Evolutionary conservation across 2,113 vertebrate genomes (phyloP).

Genomic region (Ophiodon elongatus): DNA sequence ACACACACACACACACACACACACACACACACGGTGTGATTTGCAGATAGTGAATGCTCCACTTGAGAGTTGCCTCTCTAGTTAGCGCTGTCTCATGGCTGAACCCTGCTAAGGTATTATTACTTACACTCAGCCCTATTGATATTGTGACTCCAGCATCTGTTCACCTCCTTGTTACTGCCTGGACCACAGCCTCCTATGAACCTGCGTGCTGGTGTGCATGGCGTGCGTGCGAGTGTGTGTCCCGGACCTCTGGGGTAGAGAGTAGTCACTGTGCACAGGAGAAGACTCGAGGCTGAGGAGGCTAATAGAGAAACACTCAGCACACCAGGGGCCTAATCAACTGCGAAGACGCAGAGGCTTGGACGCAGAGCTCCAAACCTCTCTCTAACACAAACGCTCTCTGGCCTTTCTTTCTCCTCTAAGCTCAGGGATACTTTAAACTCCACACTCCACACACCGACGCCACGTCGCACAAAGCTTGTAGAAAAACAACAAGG

Average conservation of each 20-base stretch:
- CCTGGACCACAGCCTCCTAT: conserved; percentile 61
- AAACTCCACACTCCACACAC: conserved; percentile 36
- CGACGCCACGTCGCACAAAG: conserved; percentile 18
- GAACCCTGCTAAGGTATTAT: conserved; percentile 77
- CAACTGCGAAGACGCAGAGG: conserved; percentile 67
- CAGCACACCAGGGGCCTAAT: conserved; percentile 80
- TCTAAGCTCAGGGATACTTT: conserved; percentile 60
- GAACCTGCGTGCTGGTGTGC: conserved; percentile 66
- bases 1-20: conserved; percentile 41
- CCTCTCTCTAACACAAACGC: conserved; percentile 55
- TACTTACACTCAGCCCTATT: conserved; percentile 76
- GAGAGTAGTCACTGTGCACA: conserved; percentile 66
- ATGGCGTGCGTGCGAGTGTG: conserved; percentile 55
- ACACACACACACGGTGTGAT: conserved; percentile 65
- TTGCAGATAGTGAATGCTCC: conserved; percentile 80
- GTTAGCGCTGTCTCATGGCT: conserved; percentile 75
- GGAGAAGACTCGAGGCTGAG: conserved; percentile 69
- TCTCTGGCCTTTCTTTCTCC: conserved; percentile 51
- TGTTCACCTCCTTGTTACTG: conserved; percentile 81
- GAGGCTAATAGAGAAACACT: conserved; percentile 76
- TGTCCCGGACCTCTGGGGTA: conserved; percentile 66
- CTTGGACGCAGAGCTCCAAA: conserved; percentile 60
- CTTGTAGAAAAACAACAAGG: conserved; percentile 44
- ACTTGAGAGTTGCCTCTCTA: conserved; percentile 79
- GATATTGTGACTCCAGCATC: conserved; percentile 81